Percentiles rank a stretch among this genome's conserved stretches.
Conservation (phyloP, 2,888 invertebrate genomes). For the Invenusta paracnida region DNA sequence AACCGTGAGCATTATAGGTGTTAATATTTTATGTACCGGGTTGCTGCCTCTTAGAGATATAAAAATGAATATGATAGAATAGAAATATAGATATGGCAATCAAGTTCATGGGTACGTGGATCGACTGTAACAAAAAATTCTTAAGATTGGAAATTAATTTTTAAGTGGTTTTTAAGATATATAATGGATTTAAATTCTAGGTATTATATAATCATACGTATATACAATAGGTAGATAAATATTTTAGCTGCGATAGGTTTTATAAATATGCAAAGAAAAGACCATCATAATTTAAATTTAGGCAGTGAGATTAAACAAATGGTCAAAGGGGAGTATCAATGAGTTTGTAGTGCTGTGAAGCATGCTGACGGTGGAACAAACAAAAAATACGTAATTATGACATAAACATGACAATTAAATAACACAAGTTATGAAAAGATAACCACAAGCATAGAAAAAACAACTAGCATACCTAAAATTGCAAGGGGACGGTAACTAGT, state of each 20-base stretch:
- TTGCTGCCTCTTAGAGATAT: constrained; percentile 3
- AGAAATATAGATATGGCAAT: constrained; percentile 15
- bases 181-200: background rate
- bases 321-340: background rate
- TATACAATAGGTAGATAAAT: background rate
- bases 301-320: constrained; percentile 19
- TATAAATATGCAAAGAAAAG: background rate
- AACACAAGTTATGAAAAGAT: constrained; percentile 3
- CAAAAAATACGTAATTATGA: constrained; percentile 11
- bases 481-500: background rate
- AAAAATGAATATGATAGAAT: constrained; percentile 11
- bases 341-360: constrained; percentile 6
- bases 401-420: constrained; percentile 22
- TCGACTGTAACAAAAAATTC: background rate
- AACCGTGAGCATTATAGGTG: background rate
- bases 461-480: constrained; percentile 19
- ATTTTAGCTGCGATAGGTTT: constrained; percentile 21
- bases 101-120: constrained; percentile 16
- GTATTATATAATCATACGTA: background rate
- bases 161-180: background rate
- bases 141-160: background rate
- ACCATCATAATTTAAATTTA: background rate
- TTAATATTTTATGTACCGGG: background rate
- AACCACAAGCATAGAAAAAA: constrained; percentile 25
- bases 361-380: constrained; percentile 14